Evolutionary conservation across 2,888 invertebrate genomes (phyloP).

Genomic region (Nomada ruficornis): DNA sequence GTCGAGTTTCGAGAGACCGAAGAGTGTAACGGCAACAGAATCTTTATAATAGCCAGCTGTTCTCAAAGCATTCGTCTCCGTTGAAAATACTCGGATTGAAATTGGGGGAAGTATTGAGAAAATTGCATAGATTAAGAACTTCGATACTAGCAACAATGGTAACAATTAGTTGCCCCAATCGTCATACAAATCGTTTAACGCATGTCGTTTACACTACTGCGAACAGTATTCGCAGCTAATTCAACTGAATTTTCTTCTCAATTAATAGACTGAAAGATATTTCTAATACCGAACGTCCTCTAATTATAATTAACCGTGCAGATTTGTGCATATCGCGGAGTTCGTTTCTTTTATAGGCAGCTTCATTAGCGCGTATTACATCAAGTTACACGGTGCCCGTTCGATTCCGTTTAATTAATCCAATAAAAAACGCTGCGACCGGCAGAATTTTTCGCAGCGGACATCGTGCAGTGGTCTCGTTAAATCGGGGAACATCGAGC

Average conservation of each 20-base stretch:
- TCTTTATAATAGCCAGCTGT: not conserved
- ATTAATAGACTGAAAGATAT: not conserved
- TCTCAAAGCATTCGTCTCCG: too few species aligned
- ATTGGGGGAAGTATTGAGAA: not conserved
- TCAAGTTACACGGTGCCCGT: not conserved
- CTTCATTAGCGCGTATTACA: slow-evolving; percentile 16
- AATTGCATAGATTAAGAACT: too few species aligned
- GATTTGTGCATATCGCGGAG: not conserved
- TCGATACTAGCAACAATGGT: too few species aligned
- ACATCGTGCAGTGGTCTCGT: not conserved
- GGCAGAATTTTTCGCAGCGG: not conserved
- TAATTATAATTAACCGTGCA: not conserved
- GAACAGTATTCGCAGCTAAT: not conserved
- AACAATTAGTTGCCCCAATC: too few species aligned
- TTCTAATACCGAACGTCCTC: slow-evolving; percentile 16
- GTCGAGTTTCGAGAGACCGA: not conserved
- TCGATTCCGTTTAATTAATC: slow-evolving; percentile 30
- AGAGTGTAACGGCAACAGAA: not conserved
- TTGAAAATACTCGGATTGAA: not conserved
- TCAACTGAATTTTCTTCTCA: not conserved
- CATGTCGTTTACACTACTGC: too few species aligned
- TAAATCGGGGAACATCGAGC: not conserved
- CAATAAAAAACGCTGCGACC: not conserved
- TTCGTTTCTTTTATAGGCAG: slow-evolving; percentile 8
- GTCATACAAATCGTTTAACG: too few species aligned